Percentiles rank a stretch among this genome's conserved stretches.
phyloP scores from a whole-genome alignment of 2,797 vertebrate genomes.

The Hippoglossus hippoglossus region DNA sequence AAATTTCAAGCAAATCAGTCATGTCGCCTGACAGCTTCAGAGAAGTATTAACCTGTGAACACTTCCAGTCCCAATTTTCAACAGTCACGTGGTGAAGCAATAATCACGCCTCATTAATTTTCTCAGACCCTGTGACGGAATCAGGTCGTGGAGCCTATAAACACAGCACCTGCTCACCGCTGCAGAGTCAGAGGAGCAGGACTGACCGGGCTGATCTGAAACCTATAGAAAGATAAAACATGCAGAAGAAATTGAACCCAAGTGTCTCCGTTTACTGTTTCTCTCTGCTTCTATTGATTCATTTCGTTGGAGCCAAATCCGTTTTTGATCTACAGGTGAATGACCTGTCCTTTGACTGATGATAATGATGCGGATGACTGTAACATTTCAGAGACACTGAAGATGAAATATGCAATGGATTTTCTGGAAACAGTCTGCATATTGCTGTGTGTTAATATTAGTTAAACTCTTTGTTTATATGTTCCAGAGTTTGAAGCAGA shows the following conservation, averaged over 20 bases:
- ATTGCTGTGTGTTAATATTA: not conserved
- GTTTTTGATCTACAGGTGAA: constrained; percentile 77
- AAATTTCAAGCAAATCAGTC: not conserved
- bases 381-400: no score
- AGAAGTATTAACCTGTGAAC: constrained; percentile 15
- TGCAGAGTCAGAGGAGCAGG: constrained; percentile 23
- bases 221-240: constrained; percentile 10
- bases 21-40: not conserved
- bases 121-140: constrained; percentile 72
- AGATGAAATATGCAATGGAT: no score
- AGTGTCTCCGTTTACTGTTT: constrained; percentile 63
- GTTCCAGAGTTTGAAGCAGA: constrained; percentile 74
- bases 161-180: constrained; percentile 50
- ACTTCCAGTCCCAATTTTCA: not conserved
- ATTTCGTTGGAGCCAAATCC: constrained; percentile 65
- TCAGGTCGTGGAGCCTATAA: constrained; percentile 71
- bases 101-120: constrained; percentile 70
- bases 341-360: not conserved
- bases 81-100: constrained; percentile 45
- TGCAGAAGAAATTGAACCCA: constrained; percentile 43
- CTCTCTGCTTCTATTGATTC: constrained; percentile 72
- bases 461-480: not conserved
- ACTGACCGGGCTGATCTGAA: not conserved
- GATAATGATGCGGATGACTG: no score
- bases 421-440: not conserved